Evolutionary conservation across 2,797 vertebrate genomes (phyloP).

Genomic region (Alauda arvensis): DNA sequence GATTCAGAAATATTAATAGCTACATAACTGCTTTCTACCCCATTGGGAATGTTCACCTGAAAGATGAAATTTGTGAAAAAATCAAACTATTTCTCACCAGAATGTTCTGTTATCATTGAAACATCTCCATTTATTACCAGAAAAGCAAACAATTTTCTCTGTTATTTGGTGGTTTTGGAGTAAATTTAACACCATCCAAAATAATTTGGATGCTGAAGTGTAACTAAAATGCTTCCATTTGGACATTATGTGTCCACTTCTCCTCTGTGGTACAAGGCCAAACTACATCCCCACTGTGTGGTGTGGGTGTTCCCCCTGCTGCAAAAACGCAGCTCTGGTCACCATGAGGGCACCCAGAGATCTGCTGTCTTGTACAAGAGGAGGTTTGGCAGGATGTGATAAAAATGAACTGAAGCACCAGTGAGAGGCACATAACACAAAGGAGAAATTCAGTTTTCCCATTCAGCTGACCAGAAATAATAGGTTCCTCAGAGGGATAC

Average conservation of each 20-base stretch:
- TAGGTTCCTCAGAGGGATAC: neutral
- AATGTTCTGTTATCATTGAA: neutral
- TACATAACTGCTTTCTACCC: neutral
- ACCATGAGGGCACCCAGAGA: accelerated
- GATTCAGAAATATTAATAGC: slow-evolving; percentile 9
- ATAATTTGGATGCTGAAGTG: neutral
- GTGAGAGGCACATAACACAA: neutral
- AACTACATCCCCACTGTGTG: neutral
- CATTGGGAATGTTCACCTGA: neutral
- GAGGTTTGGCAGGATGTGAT: neutral
- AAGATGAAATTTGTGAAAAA: neutral
- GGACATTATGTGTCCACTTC: neutral
- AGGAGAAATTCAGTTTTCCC: neutral
- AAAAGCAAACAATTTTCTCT: neutral
- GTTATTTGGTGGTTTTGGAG: neutral
- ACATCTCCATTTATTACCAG: neutral
- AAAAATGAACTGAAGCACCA: neutral
- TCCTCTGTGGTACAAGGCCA: neutral
- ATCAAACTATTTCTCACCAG: neutral
- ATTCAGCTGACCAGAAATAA: slow-evolving; percentile 25
- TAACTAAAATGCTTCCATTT: neutral
- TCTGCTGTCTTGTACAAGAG: neutral
- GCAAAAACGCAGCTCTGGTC: neutral
- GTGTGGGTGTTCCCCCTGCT: neutral
- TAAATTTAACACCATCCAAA: neutral